These are phyloP conservation scores for Leptinotarsa defecta DNA, from an alignment of 1,140 invertebrate species.

Conservation along the genomic window DNA sequence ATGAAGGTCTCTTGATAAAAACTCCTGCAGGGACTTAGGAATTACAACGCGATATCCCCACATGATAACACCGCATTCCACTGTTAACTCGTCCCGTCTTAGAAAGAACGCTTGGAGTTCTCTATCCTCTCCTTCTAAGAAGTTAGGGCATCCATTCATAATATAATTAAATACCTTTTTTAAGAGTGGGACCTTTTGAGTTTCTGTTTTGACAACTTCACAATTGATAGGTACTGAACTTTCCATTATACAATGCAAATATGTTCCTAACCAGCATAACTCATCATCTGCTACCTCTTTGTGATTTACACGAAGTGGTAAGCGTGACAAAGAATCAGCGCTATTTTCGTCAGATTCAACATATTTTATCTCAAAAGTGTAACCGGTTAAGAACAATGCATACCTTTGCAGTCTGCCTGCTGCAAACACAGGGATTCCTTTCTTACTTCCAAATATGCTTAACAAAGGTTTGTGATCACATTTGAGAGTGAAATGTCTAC, in stretches of 20 bases:
- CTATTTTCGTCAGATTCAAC: slow-evolving; percentile 27
- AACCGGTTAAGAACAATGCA: slow-evolving; percentile 25
- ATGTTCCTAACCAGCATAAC: not conserved
- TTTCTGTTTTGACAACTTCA: not conserved
- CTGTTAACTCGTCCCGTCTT: not conserved
- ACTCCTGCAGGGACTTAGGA: not conserved
- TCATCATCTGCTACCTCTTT: slow-evolving; percentile 7
- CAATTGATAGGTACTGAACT: slow-evolving; percentile 1
- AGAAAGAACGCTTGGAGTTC: not conserved
- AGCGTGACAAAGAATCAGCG: slow-evolving; percentile 22
- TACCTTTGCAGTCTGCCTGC: slow-evolving; percentile 22
- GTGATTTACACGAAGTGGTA: not conserved
- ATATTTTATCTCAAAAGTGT: slow-evolving; percentile 24
- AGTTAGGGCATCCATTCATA: not conserved
- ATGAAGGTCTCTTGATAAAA: not conserved
- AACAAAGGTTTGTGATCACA: slow-evolving; percentile 26
- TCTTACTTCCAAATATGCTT: slow-evolving; percentile 17
- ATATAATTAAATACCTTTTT: not conserved
- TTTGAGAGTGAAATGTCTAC: slow-evolving; percentile 16
- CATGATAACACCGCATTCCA: slow-evolving; percentile 1
- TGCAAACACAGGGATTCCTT: slow-evolving; percentile 25
- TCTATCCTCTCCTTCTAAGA: not conserved
- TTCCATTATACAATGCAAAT: not conserved
- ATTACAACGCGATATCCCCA: slow-evolving; percentile 10
- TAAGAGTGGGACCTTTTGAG: not conserved